Conservation (phyloP, 2,797 vertebrate genomes). For the Pipistrellus pygmaeus region DNA sequence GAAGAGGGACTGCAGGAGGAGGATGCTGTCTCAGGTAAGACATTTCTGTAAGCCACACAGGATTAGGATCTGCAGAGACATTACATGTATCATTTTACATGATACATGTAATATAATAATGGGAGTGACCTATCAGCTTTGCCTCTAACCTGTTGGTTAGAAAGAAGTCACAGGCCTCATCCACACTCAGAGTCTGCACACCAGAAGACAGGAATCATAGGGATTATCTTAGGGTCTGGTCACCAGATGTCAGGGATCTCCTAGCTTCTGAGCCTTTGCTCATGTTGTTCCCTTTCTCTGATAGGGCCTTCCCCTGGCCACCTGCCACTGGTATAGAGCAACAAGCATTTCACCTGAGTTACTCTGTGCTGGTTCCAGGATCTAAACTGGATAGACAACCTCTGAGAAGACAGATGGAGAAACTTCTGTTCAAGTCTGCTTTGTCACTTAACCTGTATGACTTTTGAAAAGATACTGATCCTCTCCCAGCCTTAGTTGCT, state of each 20-base stretch:
- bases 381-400: not conserved
- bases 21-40: not conserved
- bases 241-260: not conserved
- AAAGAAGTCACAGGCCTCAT: not conserved
- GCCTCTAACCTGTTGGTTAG: not conserved
- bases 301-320: not conserved
- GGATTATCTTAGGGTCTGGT: not conserved
- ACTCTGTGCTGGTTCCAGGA: not conserved
- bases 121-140: not conserved
- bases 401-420: not conserved
- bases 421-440: not conserved
- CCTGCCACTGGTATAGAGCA: not conserved
- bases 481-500: not conserved
- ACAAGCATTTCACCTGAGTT: not conserved
- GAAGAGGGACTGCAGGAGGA: not conserved
- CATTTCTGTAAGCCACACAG: not conserved
- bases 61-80: not conserved
- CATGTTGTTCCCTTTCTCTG: not conserved
- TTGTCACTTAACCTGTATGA: not conserved
- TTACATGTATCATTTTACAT: no score
- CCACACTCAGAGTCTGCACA: not conserved
- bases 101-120: not conserved
- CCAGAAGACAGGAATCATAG: not conserved
- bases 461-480: not conserved
- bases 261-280: not conserved